Percentiles rank a stretch among this genome's conserved stretches.
Evolutionary conservation across 2,797 vertebrate genomes (phyloP).

Genomic region (Neosalanx taihuensis): DNA sequence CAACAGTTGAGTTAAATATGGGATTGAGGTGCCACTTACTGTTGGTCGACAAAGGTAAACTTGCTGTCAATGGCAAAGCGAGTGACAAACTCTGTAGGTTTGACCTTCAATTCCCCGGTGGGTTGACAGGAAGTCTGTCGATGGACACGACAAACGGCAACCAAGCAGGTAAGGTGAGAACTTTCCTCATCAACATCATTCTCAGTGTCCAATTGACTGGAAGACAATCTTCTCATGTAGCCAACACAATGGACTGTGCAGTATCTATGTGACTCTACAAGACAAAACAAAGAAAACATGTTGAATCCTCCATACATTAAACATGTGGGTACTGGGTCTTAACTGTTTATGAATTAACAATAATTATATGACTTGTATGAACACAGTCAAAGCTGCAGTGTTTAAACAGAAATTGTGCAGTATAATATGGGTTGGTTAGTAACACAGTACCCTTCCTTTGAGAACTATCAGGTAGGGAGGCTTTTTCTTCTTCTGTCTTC

Average conservation of each 20-base stretch:
- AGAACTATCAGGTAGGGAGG: too few relatives aligned
- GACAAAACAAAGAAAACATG: not conserved
- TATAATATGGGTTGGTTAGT: too few relatives aligned
- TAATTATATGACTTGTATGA: too few relatives aligned
- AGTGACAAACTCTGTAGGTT: slow-evolving; percentile 87
- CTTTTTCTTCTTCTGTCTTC: too few relatives aligned
- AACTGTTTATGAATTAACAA: too few relatives aligned
- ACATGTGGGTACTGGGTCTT: too few relatives aligned
- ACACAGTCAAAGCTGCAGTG: too few relatives aligned
- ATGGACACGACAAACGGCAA: slow-evolving; percentile 88
- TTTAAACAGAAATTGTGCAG: too few relatives aligned
- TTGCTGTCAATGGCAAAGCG: slow-evolving; percentile 94
- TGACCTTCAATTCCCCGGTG: slow-evolving; percentile 81
- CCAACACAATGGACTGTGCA: slow-evolving; percentile 96
- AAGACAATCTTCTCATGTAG: slow-evolving; percentile 90
- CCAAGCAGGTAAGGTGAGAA: slow-evolving; percentile 87
- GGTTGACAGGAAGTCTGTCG: slow-evolving; percentile 75
- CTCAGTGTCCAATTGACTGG: slow-evolving; percentile 86
- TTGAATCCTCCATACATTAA: too few relatives aligned
- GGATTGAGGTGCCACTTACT: slow-evolving; percentile 70
- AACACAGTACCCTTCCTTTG: too few relatives aligned
- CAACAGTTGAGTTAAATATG: not conserved
- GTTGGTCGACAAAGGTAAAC: slow-evolving; percentile 95
- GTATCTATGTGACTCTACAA: slow-evolving; percentile 80
- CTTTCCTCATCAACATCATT: slow-evolving; percentile 82